A percentile compares a stretch with the other conserved stretches of the same genome.
Conservation (phyloP, 1,140 invertebrate genomes). For the Papilio polyxenes region DNA sequence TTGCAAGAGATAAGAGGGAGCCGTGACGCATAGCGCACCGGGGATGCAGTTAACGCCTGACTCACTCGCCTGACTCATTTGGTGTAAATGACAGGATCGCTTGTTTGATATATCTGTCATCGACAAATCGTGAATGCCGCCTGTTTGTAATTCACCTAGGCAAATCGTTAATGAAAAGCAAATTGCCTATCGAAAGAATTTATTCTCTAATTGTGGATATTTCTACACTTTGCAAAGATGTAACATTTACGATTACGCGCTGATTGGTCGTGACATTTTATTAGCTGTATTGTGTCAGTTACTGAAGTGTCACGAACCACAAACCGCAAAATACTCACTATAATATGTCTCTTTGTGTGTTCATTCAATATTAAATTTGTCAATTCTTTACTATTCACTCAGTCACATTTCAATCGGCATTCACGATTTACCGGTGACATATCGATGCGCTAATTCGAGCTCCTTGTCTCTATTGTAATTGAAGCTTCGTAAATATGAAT, state of each 20-base stretch:
- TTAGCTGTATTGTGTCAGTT: too few species aligned
- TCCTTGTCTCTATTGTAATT: constrained; percentile 54
- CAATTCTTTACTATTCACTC: neutral
- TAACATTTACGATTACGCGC: too few species aligned
- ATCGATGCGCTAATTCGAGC: constrained; percentile 61
- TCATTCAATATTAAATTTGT: neutral
- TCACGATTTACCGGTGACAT: constrained; percentile 41
- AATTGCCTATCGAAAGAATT: too few species aligned
- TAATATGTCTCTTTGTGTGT: too few species aligned
- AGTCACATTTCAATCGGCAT: neutral
- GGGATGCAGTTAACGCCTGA: constrained; percentile 49
- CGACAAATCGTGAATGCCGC: neutral
- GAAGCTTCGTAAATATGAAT: constrained; percentile 18
- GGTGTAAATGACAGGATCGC: constrained; percentile 46
- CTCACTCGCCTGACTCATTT: constrained; percentile 65
- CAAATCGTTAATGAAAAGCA: too few species aligned
- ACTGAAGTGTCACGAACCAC: too few species aligned
- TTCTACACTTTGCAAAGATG: too few species aligned
- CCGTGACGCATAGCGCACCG: constrained; percentile 45
- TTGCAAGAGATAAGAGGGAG: constrained; percentile 44
- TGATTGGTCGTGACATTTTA: too few species aligned
- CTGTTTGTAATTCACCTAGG: neutral
- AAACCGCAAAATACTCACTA: too few species aligned
- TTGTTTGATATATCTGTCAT: constrained; percentile 42
- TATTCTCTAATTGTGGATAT: too few species aligned